Evolutionary conservation across 2,113 vertebrate species (phyloP).

Genomic region (Atrichornis clamosus): DNA sequence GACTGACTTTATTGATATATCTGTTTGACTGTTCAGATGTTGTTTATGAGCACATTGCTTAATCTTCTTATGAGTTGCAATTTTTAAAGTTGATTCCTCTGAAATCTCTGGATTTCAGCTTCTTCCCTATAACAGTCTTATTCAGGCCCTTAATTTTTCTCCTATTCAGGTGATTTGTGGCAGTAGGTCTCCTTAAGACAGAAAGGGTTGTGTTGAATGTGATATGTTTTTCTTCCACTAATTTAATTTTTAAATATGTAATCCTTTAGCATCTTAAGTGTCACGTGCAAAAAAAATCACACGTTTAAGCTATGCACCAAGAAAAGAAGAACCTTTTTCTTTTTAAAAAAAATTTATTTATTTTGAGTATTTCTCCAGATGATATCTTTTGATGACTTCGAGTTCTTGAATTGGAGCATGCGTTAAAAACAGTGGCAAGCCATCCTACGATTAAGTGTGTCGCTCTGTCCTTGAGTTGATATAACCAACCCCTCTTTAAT

Average conservation of each 20-base stretch:
- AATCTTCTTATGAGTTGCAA: neutral
- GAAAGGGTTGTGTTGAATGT: neutral
- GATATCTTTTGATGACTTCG: neutral
- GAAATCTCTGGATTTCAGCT: neutral
- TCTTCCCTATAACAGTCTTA: neutral
- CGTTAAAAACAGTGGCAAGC: neutral
- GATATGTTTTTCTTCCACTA: neutral
- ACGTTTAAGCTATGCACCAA: neutral
- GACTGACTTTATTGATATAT: neutral
- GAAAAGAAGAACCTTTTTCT: neutral
- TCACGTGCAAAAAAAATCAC: neutral
- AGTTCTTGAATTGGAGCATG: neutral
- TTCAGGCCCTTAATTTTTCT: neutral
- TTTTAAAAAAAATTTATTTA: neutral
- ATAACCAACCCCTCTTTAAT: neutral
- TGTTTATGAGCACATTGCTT: neutral
- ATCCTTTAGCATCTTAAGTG: neutral
- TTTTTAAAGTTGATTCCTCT: neutral
- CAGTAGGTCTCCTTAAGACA: neutral
- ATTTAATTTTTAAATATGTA: neutral
- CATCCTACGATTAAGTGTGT: neutral
- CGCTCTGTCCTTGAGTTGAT: neutral
- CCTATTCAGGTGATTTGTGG: neutral
- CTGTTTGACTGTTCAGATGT: neutral
- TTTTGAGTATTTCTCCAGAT: neutral